phyloP scores from a whole-genome alignment of 2,888 invertebrate genomes.

The Hipparchia semele region DNA sequence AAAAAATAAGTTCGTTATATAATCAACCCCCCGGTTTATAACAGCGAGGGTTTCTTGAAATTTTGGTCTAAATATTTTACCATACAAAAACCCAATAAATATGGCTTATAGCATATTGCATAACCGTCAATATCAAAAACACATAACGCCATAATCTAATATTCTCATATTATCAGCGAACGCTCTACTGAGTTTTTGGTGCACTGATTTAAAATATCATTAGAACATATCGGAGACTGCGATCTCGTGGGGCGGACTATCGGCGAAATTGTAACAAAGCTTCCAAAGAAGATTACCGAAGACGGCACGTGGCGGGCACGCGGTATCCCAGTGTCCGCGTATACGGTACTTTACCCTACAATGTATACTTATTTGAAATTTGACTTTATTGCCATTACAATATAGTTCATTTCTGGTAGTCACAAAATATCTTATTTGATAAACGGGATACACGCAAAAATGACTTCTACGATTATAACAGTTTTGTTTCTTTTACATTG shows the following conservation, averaged over 20 bases:
- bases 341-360: constrained; percentile 66
- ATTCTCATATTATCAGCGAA: constrained; percentile 33
- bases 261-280: constrained; percentile 81
- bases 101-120: constrained; percentile 12
- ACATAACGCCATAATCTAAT: constrained; percentile 27
- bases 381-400: constrained; percentile 15
- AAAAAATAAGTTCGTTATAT: too few species aligned
- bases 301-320: constrained; percentile 75
- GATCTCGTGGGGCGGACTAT: constrained; percentile 71
- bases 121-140: constrained; percentile 8
- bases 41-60: too few species aligned
- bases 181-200: constrained; percentile 48
- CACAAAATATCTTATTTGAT: constrained; percentile 41
- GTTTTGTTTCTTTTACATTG: constrained; percentile 46
- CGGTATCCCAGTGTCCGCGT: constrained; percentile 68
- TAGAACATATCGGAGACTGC: constrained; percentile 73
- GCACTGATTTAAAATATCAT: constrained; percentile 81
- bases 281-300: constrained; percentile 80
- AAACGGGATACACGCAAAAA: constrained; percentile 45
- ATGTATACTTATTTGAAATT: constrained; percentile 25
- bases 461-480: constrained; percentile 44
- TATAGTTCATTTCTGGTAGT: constrained; percentile 31
- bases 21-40: too few species aligned
- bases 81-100: neutral
- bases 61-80: too few species aligned